Conservation (phyloP, 1,140 invertebrate species). For the Ruditapes philippinarum region DNA sequence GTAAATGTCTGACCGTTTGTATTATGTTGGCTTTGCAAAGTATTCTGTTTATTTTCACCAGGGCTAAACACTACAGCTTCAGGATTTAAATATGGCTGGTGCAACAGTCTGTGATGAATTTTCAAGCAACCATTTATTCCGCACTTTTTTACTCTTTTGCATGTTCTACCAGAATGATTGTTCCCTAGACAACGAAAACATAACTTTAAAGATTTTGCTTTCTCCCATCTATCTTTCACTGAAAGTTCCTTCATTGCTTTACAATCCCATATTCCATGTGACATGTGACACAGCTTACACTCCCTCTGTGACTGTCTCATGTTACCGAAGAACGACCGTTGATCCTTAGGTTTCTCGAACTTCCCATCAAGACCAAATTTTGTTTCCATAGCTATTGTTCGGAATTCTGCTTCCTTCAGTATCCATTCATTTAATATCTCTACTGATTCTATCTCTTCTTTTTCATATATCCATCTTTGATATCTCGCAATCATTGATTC, state of each 20-base stretch:
- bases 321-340: background rate
- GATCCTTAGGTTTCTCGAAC: no score
- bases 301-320: background rate
- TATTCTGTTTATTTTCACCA: background rate
- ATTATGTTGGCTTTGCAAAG: no score
- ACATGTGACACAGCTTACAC: background rate
- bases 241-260: background rate
- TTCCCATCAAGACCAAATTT: background rate
- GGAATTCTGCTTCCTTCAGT: background rate
- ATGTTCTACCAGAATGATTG: background rate
- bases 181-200: conserved; percentile 14
- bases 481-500: background rate
- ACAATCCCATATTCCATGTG: background rate
- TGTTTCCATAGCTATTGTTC: conserved; percentile 1
- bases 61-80: background rate
- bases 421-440: conserved; percentile 1
- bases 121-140: conserved; percentile 1
- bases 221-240: background rate
- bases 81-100: background rate
- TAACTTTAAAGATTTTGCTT: background rate
- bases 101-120: conserved; percentile 14
- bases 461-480: background rate
- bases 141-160: background rate
- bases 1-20: background rate
- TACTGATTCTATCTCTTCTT: background rate